These are phyloP conservation scores for Drosophila athabasca DNA, from an alignment of 1,140 invertebrate genomes.

Conservation along the genomic window DNA sequence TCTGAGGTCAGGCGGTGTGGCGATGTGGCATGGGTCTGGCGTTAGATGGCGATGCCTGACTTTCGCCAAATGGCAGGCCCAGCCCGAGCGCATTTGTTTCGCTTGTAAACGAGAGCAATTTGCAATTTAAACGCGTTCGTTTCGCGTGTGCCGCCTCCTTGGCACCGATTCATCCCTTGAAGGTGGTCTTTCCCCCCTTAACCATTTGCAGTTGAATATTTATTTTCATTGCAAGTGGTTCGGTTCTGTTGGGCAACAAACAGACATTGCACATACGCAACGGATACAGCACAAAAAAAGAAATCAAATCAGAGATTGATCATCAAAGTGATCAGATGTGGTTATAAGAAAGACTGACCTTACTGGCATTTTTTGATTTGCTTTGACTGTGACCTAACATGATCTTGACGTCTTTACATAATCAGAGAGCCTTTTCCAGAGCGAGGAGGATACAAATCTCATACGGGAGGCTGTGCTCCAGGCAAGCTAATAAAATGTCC, in stretches of 20 bases:
- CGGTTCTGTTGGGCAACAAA: constrained; percentile 41
- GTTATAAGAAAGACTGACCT: no score
- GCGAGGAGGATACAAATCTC: no score
- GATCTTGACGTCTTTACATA: no score
- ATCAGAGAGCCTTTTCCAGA: no score
- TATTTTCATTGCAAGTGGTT: constrained; percentile 41
- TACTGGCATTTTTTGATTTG: no score
- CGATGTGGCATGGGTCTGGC: constrained; percentile 1
- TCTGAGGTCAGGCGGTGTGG: not conserved
- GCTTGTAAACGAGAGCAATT: constrained; percentile 75
- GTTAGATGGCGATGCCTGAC: constrained; percentile 21
- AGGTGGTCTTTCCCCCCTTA: not conserved
- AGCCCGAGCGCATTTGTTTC: constrained; percentile 67
- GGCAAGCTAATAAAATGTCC: constrained; percentile 79
- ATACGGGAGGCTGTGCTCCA: not conserved
- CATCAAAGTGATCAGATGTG: no score
- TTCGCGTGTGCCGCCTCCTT: constrained; percentile 20
- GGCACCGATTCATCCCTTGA: not conserved
- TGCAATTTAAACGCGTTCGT: constrained; percentile 74
- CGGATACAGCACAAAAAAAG: not conserved
- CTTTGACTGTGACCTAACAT: no score
- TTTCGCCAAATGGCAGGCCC: constrained; percentile 60
- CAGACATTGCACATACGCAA: constrained; percentile 27
- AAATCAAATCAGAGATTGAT: no score
- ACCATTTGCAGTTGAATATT: constrained; percentile 74